Evolutionary conservation across 2,888 invertebrate genomes (phyloP), one percentile per base, ranked within the genome.

Genomic region (Rhagonycha fulva): DNA sequence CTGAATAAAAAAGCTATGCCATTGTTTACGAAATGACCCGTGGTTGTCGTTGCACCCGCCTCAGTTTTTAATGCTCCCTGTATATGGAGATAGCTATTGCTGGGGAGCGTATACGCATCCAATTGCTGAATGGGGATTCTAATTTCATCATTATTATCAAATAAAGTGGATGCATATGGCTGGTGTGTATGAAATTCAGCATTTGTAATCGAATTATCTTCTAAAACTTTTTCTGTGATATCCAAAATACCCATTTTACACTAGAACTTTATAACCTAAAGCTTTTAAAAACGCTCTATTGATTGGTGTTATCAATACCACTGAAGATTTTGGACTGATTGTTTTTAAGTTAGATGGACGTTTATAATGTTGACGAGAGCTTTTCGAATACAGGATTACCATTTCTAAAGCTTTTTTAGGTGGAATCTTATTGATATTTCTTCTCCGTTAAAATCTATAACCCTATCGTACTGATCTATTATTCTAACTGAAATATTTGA

Each of bases 81-180:
- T 3, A 76, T 47, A n/a, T 72, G 67, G 26, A 73, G 26, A 61
- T 69, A 72, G 19, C 72, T 72, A 14, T 69, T 30, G 3, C 14
- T 62, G 26, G 61, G 70, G 60, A 66, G 11, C 14, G 70, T 72
- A 30, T 68, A 71, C 1, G 70, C 19, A 62, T 76, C 66, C 71
- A 68, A 66, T 28, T 63, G 60, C 69, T 71, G 61, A 12, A 74
- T 71, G 28, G 76, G 73, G 26, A 76, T 73, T n/a, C 73, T 24
- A 19, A 73, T 73, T 67, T 70, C 73, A 67, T 76, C 73, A 24
- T 70, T 76, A 26, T 70, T 73, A 68, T 76, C 70, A 67, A 70
- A 76, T 14, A 63, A 69, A 14, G 47, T 74, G 24, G 60, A 62
- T 24, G 61, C 67, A 61, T 72, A 72, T 5, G 74, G 73, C 24